These are phyloP conservation scores for Melangyna quadrimaculata DNA, from an alignment of 2,888 invertebrate species.

Conservation along the genomic window DNA sequence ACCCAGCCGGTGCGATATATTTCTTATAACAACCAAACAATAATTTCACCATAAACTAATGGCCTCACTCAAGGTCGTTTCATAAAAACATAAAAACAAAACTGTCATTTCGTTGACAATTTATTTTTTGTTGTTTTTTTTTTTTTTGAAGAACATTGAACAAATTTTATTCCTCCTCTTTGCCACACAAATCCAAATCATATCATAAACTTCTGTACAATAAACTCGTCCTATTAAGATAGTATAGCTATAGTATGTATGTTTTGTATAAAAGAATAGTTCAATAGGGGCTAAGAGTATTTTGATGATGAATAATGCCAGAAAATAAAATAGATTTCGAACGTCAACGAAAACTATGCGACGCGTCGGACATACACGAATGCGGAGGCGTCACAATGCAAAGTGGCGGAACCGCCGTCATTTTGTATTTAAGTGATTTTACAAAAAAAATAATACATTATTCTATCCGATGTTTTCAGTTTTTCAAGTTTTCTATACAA, in stretches of 20 bases:
- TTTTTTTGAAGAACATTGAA: not conserved
- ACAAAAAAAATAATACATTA: slow-evolving; percentile 24
- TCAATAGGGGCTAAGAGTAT: slow-evolving; percentile 9
- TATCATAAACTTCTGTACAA: not conserved
- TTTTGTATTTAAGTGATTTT: slow-evolving; percentile 59
- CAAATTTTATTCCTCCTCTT: not conserved
- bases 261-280: not conserved
- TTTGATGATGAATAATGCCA: slow-evolving; percentile 33
- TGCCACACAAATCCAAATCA: not conserved
- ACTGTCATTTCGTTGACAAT: not conserved
- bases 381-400: slow-evolving; percentile 56
- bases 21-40: not conserved
- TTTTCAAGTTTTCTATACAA: slow-evolving; percentile 20
- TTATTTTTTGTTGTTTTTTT: not conserved
- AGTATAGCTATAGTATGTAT: not conserved
- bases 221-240: not conserved
- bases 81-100: not conserved
- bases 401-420: slow-evolving; percentile 56
- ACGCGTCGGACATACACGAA: slow-evolving; percentile 21
- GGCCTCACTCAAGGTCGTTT: not conserved
- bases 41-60: not conserved
- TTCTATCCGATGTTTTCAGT: slow-evolving; percentile 17
- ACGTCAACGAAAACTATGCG: slow-evolving; percentile 15
- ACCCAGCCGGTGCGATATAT: not conserved
- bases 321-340: slow-evolving; percentile 43